Percentiles rank a stretch among this genome's conserved stretches.
Conservation (phyloP, 2,113 vertebrate genomes). For the Galbula dea region DNA sequence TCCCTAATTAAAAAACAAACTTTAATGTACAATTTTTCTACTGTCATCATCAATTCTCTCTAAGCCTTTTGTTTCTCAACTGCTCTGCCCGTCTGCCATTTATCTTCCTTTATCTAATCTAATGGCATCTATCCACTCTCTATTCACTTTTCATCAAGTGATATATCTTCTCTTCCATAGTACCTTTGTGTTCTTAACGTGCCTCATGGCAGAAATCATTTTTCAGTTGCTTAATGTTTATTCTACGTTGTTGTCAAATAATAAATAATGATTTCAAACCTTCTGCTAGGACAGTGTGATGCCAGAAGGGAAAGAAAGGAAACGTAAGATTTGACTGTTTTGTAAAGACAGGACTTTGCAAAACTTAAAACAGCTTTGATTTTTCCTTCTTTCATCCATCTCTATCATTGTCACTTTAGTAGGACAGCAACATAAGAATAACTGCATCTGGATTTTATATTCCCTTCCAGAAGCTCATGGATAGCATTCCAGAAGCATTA, state of each 20-base stretch:
- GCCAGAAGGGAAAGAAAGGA: not conserved
- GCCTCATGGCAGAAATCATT: not conserved
- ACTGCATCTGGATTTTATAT: not conserved
- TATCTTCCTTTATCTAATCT: slow-evolving; percentile 48
- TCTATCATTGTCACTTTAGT: not conserved
- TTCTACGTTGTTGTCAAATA: not conserved
- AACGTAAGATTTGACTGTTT: not conserved
- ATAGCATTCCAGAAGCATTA: not conserved
- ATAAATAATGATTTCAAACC: not conserved
- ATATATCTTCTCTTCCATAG: not conserved
- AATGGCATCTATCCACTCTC: slow-evolving; percentile 14
- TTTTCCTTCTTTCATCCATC: not conserved
- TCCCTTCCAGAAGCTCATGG: not conserved
- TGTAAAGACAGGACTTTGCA: not conserved
- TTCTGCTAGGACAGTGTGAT: not conserved
- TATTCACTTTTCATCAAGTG: slow-evolving; percentile 15
- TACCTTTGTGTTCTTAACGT: not conserved
- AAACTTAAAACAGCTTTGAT: not conserved
- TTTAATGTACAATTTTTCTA: not conserved
- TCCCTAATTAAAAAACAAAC: slow-evolving; percentile 29
- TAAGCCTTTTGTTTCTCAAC: slow-evolving; percentile 5
- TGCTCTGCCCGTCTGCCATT: not conserved
- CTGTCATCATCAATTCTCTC: slow-evolving; percentile 19
- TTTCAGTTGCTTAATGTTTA: slow-evolving; percentile 9
- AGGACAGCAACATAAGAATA: not conserved